Conservation (phyloP, 2,797 vertebrate genomes). For the Mus spretus region DNA sequence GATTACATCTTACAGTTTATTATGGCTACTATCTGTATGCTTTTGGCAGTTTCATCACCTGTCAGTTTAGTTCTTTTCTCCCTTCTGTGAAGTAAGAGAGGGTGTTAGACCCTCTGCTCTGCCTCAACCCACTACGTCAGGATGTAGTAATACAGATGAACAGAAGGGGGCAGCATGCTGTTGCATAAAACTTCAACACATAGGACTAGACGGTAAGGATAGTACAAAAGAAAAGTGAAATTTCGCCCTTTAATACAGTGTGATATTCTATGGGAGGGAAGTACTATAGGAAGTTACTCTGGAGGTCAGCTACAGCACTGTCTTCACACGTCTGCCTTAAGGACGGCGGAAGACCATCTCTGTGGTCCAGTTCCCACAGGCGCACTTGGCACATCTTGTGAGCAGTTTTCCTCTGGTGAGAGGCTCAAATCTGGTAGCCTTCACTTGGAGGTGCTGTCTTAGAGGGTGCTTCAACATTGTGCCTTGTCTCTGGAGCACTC, state of each 20-base stretch:
- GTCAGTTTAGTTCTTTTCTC: background rate
- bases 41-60: background rate
- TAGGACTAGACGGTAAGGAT: background rate
- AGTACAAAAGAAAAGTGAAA: conserved; percentile 24
- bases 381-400: too few relatives aligned
- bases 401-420: background rate
- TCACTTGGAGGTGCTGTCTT: background rate
- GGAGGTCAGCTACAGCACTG: background rate
- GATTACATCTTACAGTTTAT: background rate
- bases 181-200: background rate
- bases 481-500: background rate
- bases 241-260: background rate
- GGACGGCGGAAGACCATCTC: background rate
- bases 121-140: background rate
- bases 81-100: background rate
- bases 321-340: background rate
- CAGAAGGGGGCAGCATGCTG: conserved; percentile 64
- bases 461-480: background rate
- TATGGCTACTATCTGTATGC: background rate
- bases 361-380: background rate
- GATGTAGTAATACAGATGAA: background rate
- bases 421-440: background rate
- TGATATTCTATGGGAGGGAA: background rate
- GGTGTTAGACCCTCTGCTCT: background rate
- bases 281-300: background rate